Evolutionary conservation across 1,140 invertebrate species (phyloP), one percentile per base, ranked within the genome.

Genomic region (Panagrolaimus sp.): DNA sequence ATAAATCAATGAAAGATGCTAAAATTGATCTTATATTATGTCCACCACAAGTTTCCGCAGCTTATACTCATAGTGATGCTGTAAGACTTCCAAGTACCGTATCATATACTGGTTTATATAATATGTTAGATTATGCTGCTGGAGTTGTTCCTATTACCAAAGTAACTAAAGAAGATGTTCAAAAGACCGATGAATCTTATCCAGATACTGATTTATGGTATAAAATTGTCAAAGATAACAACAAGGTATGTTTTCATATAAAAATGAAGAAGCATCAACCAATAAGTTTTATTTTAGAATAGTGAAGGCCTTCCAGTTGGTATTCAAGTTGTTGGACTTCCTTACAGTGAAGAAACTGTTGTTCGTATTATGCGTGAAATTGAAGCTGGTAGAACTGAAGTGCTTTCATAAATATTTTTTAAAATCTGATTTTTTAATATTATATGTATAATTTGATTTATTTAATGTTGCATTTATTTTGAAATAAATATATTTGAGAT

Each of bases 301-400:
- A 23, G 38, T 14, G 11, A n/a, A 43, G 66, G 66, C 4, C 57
- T 68, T 25, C 66, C 66, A 5, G 13, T 68, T 9, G 66, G 66
- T 14, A n/a, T 68, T 14, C 66, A 68, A 38, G 61, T 68, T 44
- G 61, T 27, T 9, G 66, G 31, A 11, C 53, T 62, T 14, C 66
- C 66, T 11, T 68, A 63, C 43, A 13, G 38, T 23, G 66, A 68
- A 63, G 66, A 68, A 68, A 43, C 27, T 27, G 66, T 63, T 63
- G 63, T 68, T 14, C 42, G 63, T 4, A 25, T 68, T 14, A 31
- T 68, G 53, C 20, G 57, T 23, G 53, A 65, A 11, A 68, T 68
- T n/a, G 66, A 68, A 68, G 88, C 23, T 38, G 31, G 31, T 4
- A 38, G 31, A 38, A 4, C 31, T 38, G 2, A 38, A 38, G 7